Conservation (phyloP, 2,113 vertebrate species). For the Cyanoliseus patagonus region DNA sequence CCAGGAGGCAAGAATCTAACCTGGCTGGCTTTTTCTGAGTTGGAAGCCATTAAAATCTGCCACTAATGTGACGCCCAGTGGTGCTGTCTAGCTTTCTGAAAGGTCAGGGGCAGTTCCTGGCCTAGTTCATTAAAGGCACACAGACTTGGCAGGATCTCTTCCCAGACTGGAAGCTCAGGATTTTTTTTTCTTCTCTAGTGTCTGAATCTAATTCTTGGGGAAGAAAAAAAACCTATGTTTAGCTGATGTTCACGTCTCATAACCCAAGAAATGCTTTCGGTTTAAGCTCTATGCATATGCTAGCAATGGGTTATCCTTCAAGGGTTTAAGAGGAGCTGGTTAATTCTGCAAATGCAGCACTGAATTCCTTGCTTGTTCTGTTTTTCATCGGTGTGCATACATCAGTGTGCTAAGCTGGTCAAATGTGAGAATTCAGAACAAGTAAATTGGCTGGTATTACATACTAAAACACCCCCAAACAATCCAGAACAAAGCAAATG, state of each 20-base stretch:
- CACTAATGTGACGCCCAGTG: neutral
- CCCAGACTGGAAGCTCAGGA: neutral
- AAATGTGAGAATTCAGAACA: neutral
- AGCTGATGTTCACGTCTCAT: neutral
- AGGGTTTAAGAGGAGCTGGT: neutral
- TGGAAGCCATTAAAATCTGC: neutral
- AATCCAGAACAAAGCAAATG: neutral
- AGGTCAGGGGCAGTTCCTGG: neutral
- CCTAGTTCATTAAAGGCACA: neutral
- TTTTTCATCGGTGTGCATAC: neutral
- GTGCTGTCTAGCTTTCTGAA: neutral
- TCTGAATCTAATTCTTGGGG: neutral
- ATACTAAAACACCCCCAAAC: neutral
- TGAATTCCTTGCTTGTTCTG: neutral
- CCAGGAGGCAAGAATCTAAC: neutral
- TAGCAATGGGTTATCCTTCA: neutral
- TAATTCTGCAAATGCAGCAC: neutral
- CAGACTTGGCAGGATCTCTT: neutral
- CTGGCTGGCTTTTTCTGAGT: neutral
- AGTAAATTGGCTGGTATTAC: neutral
- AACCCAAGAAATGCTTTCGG: neutral
- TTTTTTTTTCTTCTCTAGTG: neutral
- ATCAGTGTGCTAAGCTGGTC: neutral
- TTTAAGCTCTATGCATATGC: neutral
- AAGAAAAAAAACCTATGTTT: neutral